Base-by-base conservation (phyloP, 2,888 invertebrate genomes). In the Mesorhabditis sp. region DNA sequence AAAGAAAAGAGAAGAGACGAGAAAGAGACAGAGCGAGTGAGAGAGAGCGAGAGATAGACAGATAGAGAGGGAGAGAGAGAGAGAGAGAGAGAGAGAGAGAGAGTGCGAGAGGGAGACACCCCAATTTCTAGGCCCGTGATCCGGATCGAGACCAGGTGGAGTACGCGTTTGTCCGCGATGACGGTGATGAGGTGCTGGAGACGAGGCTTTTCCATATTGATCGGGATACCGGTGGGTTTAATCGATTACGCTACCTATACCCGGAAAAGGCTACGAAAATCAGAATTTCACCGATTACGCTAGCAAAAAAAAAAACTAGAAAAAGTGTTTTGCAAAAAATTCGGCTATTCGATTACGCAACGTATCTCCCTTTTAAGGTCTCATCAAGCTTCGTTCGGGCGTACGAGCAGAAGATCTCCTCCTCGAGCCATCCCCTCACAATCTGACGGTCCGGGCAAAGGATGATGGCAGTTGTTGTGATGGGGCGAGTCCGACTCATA, bases 391-490 rank as follows among this genome's bases (percentile, higher is more conserved):
- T 6, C 80, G 82, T 7, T 85, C 86, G 15, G 87, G 86, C 10
- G 84, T 87, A 7, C 69, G 72, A 5, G 74, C 82, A 4, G 72
- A 70, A 0, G 79, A 83, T 62, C 69, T 83, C 0, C 68, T 74
- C 4, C 65, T 72, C 4, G 79, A 77, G 1, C 77, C 82, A 6
- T 74, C 77, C 15, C 81, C 81, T 1, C 87, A 87, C 73, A 83
- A 83, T 4, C 87, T 98, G 71, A 97, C 96, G 86, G 95, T 98
- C 6, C 95, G 95, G 0, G 97, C 97, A 3, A 91, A 93, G 89
- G 98, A 98, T 86, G 97, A 98, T 86, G 97, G 97, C 0, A 92
- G 93, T 2, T 98, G 97, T 86, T 98, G 97, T 86, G 71, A 64
- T 41, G 74, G 72, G 58, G 66, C 72, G 6, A 72, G 72, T n/a